These are phyloP conservation scores for Corythaeola cristata DNA, from an alignment of 2,113 vertebrate species.

Conservation along the genomic window DNA sequence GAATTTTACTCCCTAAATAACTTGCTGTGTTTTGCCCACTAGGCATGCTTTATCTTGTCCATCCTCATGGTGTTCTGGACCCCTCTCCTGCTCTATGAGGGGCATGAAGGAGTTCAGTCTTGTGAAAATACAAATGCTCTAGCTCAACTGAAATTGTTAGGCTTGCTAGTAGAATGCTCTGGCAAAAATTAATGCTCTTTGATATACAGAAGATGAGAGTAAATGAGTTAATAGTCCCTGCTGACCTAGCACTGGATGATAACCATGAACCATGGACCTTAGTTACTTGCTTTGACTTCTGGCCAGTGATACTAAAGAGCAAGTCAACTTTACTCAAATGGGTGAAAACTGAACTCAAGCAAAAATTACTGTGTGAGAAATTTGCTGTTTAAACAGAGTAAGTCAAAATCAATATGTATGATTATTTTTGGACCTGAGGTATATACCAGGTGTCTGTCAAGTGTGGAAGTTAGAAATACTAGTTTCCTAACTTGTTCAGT, in stretches of 20 bases:
- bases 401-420: not conserved
- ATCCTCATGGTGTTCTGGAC: not conserved
- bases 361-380: not conserved
- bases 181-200: not conserved
- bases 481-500: not conserved
- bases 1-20: not conserved
- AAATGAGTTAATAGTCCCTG: not conserved
- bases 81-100: not conserved
- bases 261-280: not conserved
- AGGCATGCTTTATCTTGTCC: accelerated
- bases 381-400: not conserved
- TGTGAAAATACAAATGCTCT: not conserved
- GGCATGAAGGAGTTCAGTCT: not conserved
- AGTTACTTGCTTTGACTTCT: not conserved
- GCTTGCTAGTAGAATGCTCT: not conserved
- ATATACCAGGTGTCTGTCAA: not conserved
- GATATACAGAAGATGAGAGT: not conserved
- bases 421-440: not conserved
- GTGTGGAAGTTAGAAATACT: not conserved
- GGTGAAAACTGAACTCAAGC: not conserved
- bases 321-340: not conserved
- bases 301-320: not conserved
- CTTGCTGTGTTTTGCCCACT: not conserved
- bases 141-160: not conserved
- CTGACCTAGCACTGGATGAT: not conserved